Conservation (phyloP, 2,888 invertebrate genomes). For the Lithosia quadra region DNA sequence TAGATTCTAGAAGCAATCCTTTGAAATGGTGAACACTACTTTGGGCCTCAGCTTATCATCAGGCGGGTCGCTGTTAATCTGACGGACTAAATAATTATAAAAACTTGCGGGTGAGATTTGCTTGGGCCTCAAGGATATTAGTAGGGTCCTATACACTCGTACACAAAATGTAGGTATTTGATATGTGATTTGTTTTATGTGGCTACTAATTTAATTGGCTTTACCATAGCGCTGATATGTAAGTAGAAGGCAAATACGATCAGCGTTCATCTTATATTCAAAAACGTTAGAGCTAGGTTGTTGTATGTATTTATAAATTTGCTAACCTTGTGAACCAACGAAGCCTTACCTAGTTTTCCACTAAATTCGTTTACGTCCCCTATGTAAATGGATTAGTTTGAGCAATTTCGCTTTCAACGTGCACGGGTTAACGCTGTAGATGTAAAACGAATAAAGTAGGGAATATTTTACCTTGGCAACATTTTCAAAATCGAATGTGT, state of each 20-base stretch:
- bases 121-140: no score
- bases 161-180: no score
- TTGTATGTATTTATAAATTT: background rate
- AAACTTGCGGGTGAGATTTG: no score
- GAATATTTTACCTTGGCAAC: background rate
- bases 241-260: background rate
- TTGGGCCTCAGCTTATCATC: no score
- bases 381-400: conserved; percentile 47
- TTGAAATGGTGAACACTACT: no score
- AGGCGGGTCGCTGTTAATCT: no score
- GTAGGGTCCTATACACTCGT: no score
- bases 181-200: no score
- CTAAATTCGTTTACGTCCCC: conserved; percentile 38
- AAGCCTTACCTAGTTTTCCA: conserved; percentile 29
- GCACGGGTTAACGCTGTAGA: conserved; percentile 21
- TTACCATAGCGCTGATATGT: background rate
- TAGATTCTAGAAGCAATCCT: no score
- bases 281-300: background rate
- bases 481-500: background rate
- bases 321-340: conserved; percentile 10
- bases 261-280: background rate
- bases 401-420: conserved; percentile 42
- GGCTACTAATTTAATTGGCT: background rate
- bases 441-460: background rate
- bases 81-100: no score